Evolutionary conservation across 1,140 invertebrate species (phyloP), one percentile per base, ranked within the genome.

Genomic region (Lutraria rhynchaena): DNA sequence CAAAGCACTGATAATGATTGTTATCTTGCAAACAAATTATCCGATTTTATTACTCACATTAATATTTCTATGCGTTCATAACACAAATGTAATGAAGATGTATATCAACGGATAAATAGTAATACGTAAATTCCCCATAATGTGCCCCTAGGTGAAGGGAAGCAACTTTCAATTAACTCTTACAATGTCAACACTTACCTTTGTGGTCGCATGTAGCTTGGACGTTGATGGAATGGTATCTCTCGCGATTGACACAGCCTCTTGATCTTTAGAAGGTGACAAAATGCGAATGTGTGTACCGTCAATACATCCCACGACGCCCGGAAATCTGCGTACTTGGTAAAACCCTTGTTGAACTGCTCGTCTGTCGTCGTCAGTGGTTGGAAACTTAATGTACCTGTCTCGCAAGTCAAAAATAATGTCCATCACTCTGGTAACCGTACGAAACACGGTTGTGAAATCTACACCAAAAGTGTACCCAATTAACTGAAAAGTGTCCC

Each of bases 241-340:
- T 83, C 75, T 94, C 94, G 78, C 94, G 94, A 85, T 94, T 94
- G 55, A 88, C 93, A 91, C 83, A 9, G 87, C 85, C 67, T 93
- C 93, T 81, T 87, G 89, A 33, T 44, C 41, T 90, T 83, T 29
- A n/a, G 51, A 5, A 91, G 94, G 78, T 87, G 92, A 78, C 91
- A 93, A 90, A 82, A 91, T 91, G 1, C 85, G 70, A 24, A 94
- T 67, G 85, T 94, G 93, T 82, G 94, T 94, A 0, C 93, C 93
- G 87, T 94, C 93, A 11, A 94, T 84, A 24, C 92, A 87, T 7
- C 92, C 92, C 37, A 93, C 76, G 84, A 92, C 93, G 63, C 92
- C 88, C n/a, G 93, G 93, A 86, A 93, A 93, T 15, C 55, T 1
- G 0, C 51, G 46, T 13, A 53, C 31, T 11, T 67, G 1, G 27